Evolutionary conservation across 2,797 vertebrate species (phyloP).

Genomic region (Coreius guichenoti): DNA sequence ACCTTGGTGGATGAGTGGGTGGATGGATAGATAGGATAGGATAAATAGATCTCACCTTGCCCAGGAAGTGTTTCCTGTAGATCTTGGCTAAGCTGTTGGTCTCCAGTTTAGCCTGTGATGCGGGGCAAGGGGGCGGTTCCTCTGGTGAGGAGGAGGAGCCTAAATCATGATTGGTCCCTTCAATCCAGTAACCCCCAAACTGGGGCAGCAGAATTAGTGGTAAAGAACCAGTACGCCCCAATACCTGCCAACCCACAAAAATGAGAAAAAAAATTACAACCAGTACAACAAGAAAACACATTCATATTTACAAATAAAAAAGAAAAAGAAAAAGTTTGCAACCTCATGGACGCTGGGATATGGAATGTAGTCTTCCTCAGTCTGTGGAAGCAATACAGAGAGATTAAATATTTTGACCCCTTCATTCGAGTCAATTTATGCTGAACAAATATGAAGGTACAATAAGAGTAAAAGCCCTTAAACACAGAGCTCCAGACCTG

Average conservation of each 20-base stretch:
- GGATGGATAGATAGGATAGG: not conserved
- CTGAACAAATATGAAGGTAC: not conserved
- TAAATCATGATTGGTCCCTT: constrained; percentile 93
- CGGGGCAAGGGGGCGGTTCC: constrained; percentile 77
- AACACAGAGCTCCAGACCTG: not conserved
- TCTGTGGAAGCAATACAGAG: constrained; percentile 80
- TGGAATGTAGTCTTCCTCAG: constrained; percentile 97
- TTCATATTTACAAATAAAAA: not conserved
- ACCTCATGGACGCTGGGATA: constrained; percentile 99
- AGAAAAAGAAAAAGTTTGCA: constrained; percentile 29
- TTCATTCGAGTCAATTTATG: not conserved
- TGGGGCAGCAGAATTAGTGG: constrained; percentile 96
- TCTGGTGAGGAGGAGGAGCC: constrained; percentile 69
- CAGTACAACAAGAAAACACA: not conserved
- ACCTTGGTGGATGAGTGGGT: too few species aligned
- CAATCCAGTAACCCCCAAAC: constrained; percentile 98
- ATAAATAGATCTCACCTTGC: constrained; percentile 83
- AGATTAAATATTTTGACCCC: not conserved
- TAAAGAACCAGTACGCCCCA: constrained; percentile 89
- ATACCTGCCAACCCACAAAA: constrained; percentile 78
- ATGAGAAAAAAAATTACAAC: not conserved
- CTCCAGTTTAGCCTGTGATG: constrained; percentile 86
- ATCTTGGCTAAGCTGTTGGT: constrained; percentile 88
- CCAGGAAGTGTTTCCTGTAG: constrained; percentile 93
- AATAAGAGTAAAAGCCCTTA: not conserved